Evolutionary conservation across 2,113 vertebrate species (phyloP).

Genomic region (Sclerurus mexicanus): DNA sequence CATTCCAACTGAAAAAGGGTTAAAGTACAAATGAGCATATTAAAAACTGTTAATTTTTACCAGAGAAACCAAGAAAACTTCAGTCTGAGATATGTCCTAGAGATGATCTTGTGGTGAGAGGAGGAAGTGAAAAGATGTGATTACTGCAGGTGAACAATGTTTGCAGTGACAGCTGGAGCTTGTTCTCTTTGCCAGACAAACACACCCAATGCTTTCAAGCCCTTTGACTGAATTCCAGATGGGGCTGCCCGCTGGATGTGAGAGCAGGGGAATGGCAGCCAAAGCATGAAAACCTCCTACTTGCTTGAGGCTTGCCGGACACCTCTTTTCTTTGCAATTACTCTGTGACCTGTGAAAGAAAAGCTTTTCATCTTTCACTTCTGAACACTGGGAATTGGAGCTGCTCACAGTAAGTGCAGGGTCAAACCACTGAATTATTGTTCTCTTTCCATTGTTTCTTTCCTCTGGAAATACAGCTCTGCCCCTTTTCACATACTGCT

Average conservation of each 20-base stretch:
- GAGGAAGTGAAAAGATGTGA: neutral
- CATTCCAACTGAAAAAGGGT: neutral
- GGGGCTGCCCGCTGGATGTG: neutral
- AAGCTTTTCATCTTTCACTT: neutral
- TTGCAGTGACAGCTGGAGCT: neutral
- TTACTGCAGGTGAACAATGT: neutral
- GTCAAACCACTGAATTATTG: neutral
- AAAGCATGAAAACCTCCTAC: neutral
- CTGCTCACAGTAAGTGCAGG: fast-evolving
- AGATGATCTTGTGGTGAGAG: neutral
- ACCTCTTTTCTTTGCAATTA: neutral
- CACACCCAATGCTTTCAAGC: neutral
- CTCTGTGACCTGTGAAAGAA: neutral
- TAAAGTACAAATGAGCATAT: neutral
- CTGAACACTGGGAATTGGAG: neutral
- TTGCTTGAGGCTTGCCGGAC: neutral
- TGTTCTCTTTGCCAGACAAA: neutral
- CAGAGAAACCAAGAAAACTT: neutral
- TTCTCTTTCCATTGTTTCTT: neutral
- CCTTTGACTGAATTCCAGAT: neutral
- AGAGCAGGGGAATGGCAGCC: neutral
- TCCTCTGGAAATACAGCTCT: neutral
- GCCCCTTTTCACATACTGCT: neutral
- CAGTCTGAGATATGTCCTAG: neutral
- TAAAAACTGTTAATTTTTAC: neutral